Conservation (phyloP, 2,797 vertebrate species). For the Sebastes paucispinis region DNA sequence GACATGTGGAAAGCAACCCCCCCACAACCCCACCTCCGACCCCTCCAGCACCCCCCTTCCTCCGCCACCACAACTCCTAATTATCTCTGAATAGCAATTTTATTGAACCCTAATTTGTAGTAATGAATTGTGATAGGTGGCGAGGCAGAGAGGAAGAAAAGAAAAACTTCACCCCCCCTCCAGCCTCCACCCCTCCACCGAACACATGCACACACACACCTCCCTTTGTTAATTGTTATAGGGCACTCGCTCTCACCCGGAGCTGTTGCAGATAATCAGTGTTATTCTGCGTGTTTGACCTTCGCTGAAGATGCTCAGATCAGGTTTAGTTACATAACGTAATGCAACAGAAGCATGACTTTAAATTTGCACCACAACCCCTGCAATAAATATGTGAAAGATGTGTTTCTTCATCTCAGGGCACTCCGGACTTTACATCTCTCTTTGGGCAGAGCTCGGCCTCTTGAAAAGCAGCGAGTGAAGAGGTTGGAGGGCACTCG, state of each 20-base stretch:
- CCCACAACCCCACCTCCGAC: conserved; percentile 31
- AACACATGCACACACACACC: conserved; percentile 1
- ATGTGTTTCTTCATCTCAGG: neutral
- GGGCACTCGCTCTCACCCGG: conserved; percentile 36
- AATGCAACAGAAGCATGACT: neutral
- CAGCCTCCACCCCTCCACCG: neutral
- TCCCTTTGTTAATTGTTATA: conserved; percentile 52
- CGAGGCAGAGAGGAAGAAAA: conserved; percentile 81
- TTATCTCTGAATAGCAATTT: conserved; percentile 92
- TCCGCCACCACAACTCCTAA: conserved; percentile 80
- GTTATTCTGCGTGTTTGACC: conserved; percentile 62
- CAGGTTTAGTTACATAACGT: neutral
- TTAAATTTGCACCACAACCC: neutral
- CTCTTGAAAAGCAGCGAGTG: conserved; percentile 26
- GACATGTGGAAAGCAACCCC: conserved; percentile 67
- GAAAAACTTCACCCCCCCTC: conserved; percentile 39
- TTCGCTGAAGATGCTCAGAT: conserved; percentile 29
- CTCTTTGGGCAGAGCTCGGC: conserved; percentile 6
- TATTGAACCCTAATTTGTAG: conserved; percentile 91
- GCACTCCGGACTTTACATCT: neutral
- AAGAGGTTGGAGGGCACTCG: conserved; percentile 34
- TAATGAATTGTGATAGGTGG: conserved; percentile 90
- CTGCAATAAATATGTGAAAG: neutral
- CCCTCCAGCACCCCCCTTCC: conserved; percentile 36
- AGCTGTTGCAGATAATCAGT: conserved; percentile 59